phyloP scores from a whole-genome alignment of 2,888 invertebrate genomes.

The Galeopsomyia nigrocyanea region DNA sequence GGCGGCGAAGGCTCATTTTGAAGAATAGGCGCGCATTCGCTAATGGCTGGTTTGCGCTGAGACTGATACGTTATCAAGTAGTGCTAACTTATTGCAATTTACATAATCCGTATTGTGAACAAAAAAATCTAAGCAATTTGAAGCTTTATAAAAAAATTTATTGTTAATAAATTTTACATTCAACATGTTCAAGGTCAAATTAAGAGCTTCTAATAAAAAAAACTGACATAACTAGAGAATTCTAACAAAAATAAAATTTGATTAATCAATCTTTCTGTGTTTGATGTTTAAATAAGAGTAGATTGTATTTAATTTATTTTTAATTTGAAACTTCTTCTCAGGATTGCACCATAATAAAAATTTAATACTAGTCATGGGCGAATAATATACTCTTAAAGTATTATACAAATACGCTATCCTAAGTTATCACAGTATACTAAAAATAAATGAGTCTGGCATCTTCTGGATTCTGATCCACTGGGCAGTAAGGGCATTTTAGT shows the following conservation, averaged over 20 bases:
- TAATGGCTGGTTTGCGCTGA: too few species aligned
- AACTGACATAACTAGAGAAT: too few species aligned
- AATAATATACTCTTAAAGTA: slow-evolving; percentile 43
- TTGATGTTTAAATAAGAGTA: too few species aligned
- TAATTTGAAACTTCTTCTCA: slow-evolving; percentile 23
- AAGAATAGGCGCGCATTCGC: too few species aligned
- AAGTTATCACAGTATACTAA: slow-evolving; percentile 71
- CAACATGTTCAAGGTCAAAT: neutral
- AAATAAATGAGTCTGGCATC: slow-evolving; percentile 95
- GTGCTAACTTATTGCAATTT: too few species aligned
- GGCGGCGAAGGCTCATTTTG: too few species aligned
- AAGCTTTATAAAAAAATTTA: slow-evolving; percentile 1
- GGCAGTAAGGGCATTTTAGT: slow-evolving; percentile 99
- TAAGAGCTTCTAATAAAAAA: neutral
- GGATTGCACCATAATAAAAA: slow-evolving; percentile 45
- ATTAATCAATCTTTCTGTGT: too few species aligned
- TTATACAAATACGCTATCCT: slow-evolving; percentile 43
- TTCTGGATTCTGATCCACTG: slow-evolving; percentile 93
- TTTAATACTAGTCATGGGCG: slow-evolving; percentile 44
- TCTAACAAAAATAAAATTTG: too few species aligned
- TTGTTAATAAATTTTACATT: neutral
- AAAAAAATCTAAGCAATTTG: too few species aligned
- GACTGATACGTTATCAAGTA: too few species aligned
- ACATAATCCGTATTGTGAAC: too few species aligned
- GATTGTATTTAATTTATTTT: neutral